Base-by-base conservation (phyloP, 2,888 invertebrate species). In the Trachelus tabidus region DNA sequence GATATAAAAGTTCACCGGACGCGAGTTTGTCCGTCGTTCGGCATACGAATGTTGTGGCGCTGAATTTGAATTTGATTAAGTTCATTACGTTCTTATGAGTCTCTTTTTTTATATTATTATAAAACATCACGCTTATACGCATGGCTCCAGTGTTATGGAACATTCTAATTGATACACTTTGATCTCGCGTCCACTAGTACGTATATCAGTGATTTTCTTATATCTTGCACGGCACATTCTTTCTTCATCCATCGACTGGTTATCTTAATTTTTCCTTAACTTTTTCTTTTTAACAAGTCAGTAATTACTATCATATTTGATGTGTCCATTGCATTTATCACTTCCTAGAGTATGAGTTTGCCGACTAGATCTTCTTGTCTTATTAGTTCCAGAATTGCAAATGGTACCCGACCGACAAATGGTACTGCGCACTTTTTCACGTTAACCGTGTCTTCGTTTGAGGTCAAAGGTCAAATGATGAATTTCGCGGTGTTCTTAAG, bases 401-500 rank as follows among this genome's bases (percentile, higher is more conserved):
- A 40, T 15, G 15, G 15, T 1, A 15, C 15, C 40, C 40, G 40
- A 40, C 40, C 15, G 15, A 40, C 15, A 15, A 40, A 40, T 40
- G 6, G 4, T 40, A 40, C 6, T 15, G 15, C 15, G 40, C 40
- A 40, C 15, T 15, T 40, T 40, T 15, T 6, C 40, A 40, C 15
- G 40, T 15, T 40, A 6, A 40, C 15, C 4, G 40, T 15, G 6
- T 40, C 40, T 40, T 40, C 40, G 40, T 40, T 40, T 30, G 69
- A 69, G 69, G 69, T 23, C 33, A 35, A 30, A 34, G n/a, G 73
- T 73, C 77, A 81, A 68, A 84, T 80, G 69, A 76, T 73, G 82
- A 85, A 79, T 80, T 80, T 73, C 73, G 79, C 78, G 30, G 75
- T 69, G 73, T 80, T 79, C 68, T 69, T 80, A 74, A 76, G 73